Base-by-base conservation (phyloP, 2,797 vertebrate species). In the Hozukius guyotensis region DNA sequence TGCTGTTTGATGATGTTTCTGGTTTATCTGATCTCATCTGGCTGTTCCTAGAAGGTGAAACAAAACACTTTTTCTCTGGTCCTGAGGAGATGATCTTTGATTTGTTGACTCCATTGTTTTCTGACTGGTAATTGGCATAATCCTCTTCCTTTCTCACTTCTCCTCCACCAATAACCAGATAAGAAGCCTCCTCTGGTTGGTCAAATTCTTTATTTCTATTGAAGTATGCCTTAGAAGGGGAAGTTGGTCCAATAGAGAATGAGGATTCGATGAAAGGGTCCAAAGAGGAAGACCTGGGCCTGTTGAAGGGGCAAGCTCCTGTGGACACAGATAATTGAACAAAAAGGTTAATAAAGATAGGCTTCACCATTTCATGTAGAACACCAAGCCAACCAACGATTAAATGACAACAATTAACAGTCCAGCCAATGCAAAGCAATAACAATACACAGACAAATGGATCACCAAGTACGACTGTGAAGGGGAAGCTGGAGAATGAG, bases 401-500 rank as follows among this genome's bases (percentile, higher is more conserved):
- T 42, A 80, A 80, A 85, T 71, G 77, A 89, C 79, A 89, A 92
- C 87, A 87, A 84, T 63, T 81, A 88, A 90, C 85, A 86, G 66
- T 85, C 61, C 92, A 94, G 78, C 86, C 83, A 93, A 91, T 83
- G 91, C 93, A 94, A 93, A 77, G 72, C 87, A 92, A 84, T 89
- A 82, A 85, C 86, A 81, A 94, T 95, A 97, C 96, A 96, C 85
- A 93, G 94, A 98, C 97, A 95, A 96, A 99, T 99, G 98, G 92
- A 96, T 95, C 96, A 96, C 94, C 92, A 95, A 92, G 92, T 91
- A 96, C 90, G 84, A 94, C 84, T 84, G 94, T 96, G 97, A 96
- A 89, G 91, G 89, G 93, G 93, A 95, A 88, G 94, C 94, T 96
- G 92, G 94, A 95, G 90, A 87, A 98, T 98, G 97, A 89, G 86